Conservation (phyloP, 2,797 vertebrate species). For the Neosalanx taihuensis region DNA sequence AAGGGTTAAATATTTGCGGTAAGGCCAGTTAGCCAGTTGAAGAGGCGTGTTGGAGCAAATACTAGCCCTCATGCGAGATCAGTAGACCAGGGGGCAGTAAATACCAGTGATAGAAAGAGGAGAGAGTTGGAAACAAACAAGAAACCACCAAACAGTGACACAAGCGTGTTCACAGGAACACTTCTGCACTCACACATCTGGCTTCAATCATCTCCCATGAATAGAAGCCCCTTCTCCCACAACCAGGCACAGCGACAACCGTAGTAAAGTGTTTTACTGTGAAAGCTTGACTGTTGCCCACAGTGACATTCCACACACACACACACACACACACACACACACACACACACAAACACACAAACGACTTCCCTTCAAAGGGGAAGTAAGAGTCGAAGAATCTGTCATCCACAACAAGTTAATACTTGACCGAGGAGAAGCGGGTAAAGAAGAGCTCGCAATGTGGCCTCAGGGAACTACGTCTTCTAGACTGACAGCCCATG, state of each 20-base stretch:
- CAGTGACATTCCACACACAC: not conserved
- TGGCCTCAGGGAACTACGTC: not conserved
- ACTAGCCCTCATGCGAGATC: too few species aligned
- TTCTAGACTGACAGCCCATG: not conserved
- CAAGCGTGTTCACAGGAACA: too few species aligned
- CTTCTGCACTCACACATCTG: not conserved
- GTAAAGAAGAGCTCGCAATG: not conserved
- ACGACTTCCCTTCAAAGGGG: not conserved
- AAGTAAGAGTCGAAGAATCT: not conserved
- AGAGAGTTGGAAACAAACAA: not conserved
- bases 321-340: not conserved
- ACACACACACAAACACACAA: not conserved
- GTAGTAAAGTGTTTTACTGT: too few species aligned
- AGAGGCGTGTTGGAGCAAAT: too few species aligned
- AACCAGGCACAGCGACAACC: not conserved
- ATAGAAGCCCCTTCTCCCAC: not conserved
- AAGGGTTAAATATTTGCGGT: too few species aligned
- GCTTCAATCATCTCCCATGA: too few species aligned
- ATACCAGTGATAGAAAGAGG: not conserved
- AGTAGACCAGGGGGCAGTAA: not conserved
- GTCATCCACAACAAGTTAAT: not conserved
- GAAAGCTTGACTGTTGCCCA: too few species aligned
- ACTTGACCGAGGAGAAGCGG: not conserved
- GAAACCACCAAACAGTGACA: too few species aligned
- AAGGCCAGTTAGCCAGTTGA: too few species aligned